Evolutionary conservation across 2,113 vertebrate genomes (phyloP).

Genomic region (Sorex araneus): DNA sequence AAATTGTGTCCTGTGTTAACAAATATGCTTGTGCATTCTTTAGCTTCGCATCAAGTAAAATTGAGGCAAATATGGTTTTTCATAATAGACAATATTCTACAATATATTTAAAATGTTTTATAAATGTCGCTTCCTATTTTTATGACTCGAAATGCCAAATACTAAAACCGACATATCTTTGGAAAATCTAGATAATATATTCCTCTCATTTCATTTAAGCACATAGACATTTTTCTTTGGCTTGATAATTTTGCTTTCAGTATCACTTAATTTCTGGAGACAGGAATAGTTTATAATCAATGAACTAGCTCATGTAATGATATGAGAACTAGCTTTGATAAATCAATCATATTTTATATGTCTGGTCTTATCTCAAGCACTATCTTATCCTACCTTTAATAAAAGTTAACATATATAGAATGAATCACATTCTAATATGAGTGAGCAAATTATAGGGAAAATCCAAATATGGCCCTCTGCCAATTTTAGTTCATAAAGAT

Average conservation of each 20-base stretch:
- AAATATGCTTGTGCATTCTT: neutral
- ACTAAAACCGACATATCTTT: neutral
- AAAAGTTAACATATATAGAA: neutral
- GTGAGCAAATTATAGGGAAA: neutral
- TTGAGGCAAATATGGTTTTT: neutral
- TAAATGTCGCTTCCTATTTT: neutral
- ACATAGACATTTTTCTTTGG: neutral
- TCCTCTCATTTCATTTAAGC: conserved; percentile 33
- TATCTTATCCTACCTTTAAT: neutral
- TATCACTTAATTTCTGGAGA: conserved; percentile 28
- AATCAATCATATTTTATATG: neutral
- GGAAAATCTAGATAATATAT: neutral
- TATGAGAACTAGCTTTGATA: conserved; percentile 18
- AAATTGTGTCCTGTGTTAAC: neutral
- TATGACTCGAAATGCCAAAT: neutral
- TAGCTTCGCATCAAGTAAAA: neutral
- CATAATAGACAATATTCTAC: neutral
- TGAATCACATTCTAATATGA: neutral
- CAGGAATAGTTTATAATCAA: conserved; percentile 20
- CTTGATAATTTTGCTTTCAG: neutral
- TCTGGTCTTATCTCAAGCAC: conserved; percentile 1
- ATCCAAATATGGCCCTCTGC: neutral
- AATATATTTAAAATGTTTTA: neutral
- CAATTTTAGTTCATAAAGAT: conserved; percentile 23
- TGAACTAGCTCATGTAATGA: conserved; percentile 44